These are phyloP conservation scores for Aphaenogaster floridana DNA, from an alignment of 1,140 invertebrate species.

Conservation along the genomic window DNA sequence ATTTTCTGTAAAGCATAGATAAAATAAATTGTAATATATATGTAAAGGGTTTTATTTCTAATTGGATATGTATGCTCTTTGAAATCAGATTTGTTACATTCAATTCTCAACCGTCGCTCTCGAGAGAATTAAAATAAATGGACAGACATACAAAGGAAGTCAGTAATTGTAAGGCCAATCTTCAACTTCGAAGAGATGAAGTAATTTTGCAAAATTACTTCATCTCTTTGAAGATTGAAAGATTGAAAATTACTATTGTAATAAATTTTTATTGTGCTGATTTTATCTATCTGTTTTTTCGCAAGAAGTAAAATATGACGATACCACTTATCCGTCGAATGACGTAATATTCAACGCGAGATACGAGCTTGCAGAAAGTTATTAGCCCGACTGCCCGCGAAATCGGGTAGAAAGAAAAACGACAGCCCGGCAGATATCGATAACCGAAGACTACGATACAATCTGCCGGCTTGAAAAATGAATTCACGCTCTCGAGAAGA, in stretches of 20 bases:
- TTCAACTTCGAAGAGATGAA: not conserved
- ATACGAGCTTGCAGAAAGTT: conserved; percentile 11
- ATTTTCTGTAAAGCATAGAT: not conserved
- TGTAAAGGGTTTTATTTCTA: not conserved
- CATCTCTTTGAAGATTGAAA: too few relatives aligned
- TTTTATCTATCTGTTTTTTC: not conserved
- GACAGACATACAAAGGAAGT: not conserved
- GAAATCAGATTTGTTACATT: not conserved
- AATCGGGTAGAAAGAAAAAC: conserved; percentile 13
- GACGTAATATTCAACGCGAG: conserved; percentile 23
- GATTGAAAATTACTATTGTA: too few relatives aligned
- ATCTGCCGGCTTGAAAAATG: conserved; percentile 42
- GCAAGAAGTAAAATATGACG: not conserved
- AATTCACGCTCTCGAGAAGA: conserved; percentile 24
- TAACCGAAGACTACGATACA: conserved; percentile 41
- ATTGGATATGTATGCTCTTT: not conserved
- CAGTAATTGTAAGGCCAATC: not conserved
- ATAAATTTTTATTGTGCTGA: not conserved
- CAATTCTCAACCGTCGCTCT: not conserved
- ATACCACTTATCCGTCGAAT: not conserved
- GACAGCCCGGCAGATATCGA: conserved; percentile 14
- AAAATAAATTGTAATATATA: not conserved
- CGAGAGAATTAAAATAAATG: not conserved
- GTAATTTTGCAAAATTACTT: not conserved
- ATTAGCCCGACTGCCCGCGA: conserved; percentile 30